Percentiles rank a stretch among this genome's conserved stretches.
Conservation (phyloP, 2,113 vertebrate species). For the Glaucidium brasilianum region DNA sequence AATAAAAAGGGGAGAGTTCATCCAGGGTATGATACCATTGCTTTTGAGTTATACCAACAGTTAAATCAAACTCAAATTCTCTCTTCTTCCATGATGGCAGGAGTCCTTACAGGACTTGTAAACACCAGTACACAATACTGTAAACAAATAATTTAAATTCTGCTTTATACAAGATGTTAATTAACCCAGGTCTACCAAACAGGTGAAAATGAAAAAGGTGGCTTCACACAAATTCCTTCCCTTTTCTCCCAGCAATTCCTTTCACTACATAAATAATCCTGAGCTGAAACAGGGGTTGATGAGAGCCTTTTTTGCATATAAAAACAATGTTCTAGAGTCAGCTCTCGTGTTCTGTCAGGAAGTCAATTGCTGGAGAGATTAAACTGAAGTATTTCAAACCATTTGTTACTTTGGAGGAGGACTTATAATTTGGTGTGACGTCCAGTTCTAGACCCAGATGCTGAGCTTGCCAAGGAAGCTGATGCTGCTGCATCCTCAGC, state of each 20-base stretch:
- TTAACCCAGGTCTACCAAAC: conserved; percentile 65
- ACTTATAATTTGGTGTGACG: conserved; percentile 89
- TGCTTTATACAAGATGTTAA: conserved; percentile 71
- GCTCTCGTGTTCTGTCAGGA: conserved; percentile 63
- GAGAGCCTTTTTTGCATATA: conserved; percentile 74
- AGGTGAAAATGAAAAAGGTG: conserved; percentile 68
- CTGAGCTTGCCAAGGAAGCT: conserved; percentile 76
- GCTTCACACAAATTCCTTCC: conserved; percentile 71
- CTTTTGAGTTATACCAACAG: neutral
- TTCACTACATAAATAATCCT: conserved; percentile 78
- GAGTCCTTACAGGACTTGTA: conserved; percentile 77
- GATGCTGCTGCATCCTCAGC: conserved; percentile 90
- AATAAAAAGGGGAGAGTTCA: conserved; percentile 32
- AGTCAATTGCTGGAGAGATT: conserved; percentile 62
- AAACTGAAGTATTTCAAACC: conserved; percentile 47
- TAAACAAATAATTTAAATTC: conserved; percentile 77
- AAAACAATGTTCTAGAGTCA: conserved; percentile 55
- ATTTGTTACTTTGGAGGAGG: conserved; percentile 50
- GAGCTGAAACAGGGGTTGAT: conserved; percentile 72
- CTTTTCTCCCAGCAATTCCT: conserved; percentile 67
- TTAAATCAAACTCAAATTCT: conserved; percentile 20
- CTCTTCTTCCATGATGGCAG: conserved; percentile 67
- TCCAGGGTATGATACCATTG: neutral
- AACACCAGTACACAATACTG: conserved; percentile 83
- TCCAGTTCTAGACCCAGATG: conserved; percentile 78